phyloP scores from a whole-genome alignment of 1,140 invertebrate species.

The Limonius californicus region DNA sequence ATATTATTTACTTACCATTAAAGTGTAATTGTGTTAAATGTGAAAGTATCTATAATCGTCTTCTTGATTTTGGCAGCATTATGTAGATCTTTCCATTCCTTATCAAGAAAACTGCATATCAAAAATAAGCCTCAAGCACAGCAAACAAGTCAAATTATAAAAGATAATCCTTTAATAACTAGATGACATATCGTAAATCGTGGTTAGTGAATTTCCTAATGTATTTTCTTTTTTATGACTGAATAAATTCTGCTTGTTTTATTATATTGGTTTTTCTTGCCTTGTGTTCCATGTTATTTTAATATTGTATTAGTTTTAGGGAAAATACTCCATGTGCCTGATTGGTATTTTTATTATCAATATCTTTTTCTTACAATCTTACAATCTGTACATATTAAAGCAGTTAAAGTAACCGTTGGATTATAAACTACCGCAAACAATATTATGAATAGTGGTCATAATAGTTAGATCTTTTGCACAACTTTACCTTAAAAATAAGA shows the following conservation, averaged over 20 bases:
- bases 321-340: no score
- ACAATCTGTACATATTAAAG: no score
- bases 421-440: no score
- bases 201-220: conserved; percentile 11
- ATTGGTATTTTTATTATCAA: no score
- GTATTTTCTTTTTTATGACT: not conserved
- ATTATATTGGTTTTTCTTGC: not conserved
- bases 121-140: not conserved
- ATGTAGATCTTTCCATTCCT: not conserved
- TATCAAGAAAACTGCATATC: not conserved
- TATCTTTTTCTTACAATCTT: no score
- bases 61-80: not conserved
- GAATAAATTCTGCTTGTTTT: conserved; percentile 6
- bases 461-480: no score
- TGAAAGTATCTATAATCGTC: not conserved
- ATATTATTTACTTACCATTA: conserved; percentile 2
- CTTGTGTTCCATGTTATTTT: no score
- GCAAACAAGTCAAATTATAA: conserved; percentile 7
- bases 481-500: no score
- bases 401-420: no score
- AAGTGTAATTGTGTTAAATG: not conserved
- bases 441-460: no score
- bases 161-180: not conserved
- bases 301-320: no score
- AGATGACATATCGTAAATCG: not conserved